Evolutionary conservation across 2,113 vertebrate species (phyloP).

Genomic region (Pterocles gutturalis): DNA sequence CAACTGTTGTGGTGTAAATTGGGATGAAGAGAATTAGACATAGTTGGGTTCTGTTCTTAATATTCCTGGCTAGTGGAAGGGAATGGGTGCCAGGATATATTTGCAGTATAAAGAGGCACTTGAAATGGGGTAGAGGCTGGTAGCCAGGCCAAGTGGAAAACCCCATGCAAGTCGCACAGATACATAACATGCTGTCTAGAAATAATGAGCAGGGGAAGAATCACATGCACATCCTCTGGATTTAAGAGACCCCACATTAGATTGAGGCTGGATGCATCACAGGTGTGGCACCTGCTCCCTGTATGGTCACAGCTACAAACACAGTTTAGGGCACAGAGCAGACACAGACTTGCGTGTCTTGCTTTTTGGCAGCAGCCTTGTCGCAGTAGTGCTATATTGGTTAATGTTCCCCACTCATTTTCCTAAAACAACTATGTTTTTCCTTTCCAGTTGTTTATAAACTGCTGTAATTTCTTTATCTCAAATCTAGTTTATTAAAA

Average conservation of each 20-base stretch:
- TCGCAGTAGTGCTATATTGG: not conserved
- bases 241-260: not conserved
- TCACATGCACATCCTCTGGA: not conserved
- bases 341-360: fast-evolving
- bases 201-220: not conserved
- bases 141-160: not conserved
- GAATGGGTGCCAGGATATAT: not conserved
- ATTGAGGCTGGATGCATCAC: not conserved
- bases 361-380: not conserved
- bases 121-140: not conserved
- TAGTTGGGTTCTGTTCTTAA: not conserved
- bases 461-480: not conserved
- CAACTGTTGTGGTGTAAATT: not conserved
- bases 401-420: not conserved
- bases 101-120: not conserved
- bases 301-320: not conserved
- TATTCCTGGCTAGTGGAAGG: not conserved
- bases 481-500: not conserved
- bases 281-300: not conserved
- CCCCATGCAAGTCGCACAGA: not conserved
- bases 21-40: not conserved
- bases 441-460: not conserved
- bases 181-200: not conserved
- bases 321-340: not conserved
- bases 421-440: not conserved